These are phyloP conservation scores for Aphelocoma coerulescens DNA, from an alignment of 2,113 vertebrate genomes.

Conservation along the genomic window DNA sequence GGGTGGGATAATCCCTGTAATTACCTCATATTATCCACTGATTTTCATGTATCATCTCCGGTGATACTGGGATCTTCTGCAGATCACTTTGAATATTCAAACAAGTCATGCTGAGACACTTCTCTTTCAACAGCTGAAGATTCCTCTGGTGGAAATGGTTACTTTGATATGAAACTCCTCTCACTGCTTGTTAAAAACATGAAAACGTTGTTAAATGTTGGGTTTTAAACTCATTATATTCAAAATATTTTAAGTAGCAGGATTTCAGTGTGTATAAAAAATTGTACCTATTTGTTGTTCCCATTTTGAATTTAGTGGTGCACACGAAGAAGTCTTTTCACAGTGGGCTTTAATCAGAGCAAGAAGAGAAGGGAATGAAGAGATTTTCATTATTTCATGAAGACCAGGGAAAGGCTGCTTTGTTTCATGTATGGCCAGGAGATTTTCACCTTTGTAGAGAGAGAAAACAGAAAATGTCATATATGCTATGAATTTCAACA, in stretches of 20 bases:
- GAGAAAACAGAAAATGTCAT: background rate
- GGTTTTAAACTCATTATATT: background rate
- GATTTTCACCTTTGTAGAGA: background rate
- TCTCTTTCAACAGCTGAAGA: background rate
- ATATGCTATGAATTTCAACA: background rate
- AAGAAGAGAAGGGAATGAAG: background rate
- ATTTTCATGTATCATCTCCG: background rate
- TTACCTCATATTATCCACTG: constrained; percentile 27
- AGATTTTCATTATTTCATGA: background rate
- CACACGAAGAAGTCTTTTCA: background rate
- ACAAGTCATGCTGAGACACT: background rate
- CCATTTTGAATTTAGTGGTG: background rate
- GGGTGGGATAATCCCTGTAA: constrained; percentile 49
- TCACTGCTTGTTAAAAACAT: background rate
- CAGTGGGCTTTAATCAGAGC: background rate
- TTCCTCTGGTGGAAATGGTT: background rate
- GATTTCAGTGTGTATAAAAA: background rate
- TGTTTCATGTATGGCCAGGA: background rate
- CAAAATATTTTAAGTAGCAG: background rate
- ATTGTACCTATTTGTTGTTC: background rate
- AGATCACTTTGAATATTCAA: constrained; percentile 9
- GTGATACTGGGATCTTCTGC: constrained; percentile 6
- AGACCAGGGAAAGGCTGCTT: background rate
- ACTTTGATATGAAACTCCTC: background rate
- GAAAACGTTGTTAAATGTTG: background rate